Evolutionary conservation across 2,113 vertebrate genomes (phyloP), one percentile per base, ranked within the genome.

Genomic region (Bungarus multicinctus): DNA sequence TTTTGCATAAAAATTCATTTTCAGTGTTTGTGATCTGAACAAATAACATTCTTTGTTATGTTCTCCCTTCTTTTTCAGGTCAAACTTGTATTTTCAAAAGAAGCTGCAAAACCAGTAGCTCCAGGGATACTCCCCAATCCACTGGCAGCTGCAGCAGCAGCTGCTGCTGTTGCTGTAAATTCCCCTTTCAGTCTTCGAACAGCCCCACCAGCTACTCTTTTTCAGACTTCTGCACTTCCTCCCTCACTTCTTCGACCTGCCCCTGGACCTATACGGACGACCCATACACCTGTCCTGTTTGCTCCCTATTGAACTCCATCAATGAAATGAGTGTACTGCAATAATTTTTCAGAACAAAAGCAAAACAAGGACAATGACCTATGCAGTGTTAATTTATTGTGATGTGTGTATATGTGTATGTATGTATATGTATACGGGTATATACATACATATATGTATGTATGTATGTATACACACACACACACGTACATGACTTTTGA

Each of bases 351-450:
- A 95, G 96, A 96, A 97, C 95, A 93, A 95, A 94, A 92, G 91
- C 94, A 97, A 97, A 97, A 96, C 97, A 97, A 97, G 97, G 97
- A 97, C 98, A 97, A 97, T 98, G 98, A 99, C 99, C 99, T 99
- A 99, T 99, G 99, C 99, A 99, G 98, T 98, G 98, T 98, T 98
- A 98, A 98, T 98, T 98, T 98, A 98, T 98, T 97, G 97, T 97
- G 97, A 95, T 96, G 92, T 45, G 12, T 85, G 34, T 45, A 34
- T 3, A 34, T 52, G 34, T 81, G 30, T 81, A 89, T 81, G 81
- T 39, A 88, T 92, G 53, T 60, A 91, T 55, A 91, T 23, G 47
- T 22, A 60, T 60, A 88, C 53, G 97, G 96, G 96, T 95, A 7
- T 2, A 57, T 7, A 8, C 1, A 57, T 7, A 55, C 0, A 5